A percentile compares a stretch with the other conserved stretches of the same genome.
These are phyloP conservation scores for Pristionchus fissidentatus DNA, from an alignment of 2,888 invertebrate genomes.

Conservation along the genomic window DNA sequence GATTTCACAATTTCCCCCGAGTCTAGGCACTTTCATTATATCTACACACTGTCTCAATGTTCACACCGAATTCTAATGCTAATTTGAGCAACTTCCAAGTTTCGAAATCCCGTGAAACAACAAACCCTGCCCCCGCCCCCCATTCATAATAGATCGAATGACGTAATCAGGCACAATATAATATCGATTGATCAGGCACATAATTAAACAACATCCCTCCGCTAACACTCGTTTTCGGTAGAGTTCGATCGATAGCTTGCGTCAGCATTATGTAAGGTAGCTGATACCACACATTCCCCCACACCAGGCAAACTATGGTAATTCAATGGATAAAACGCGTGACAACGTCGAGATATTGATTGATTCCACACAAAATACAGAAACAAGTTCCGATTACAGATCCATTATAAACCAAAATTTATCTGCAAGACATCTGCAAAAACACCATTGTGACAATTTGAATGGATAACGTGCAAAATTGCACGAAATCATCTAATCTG, in stretches of 20 bases:
- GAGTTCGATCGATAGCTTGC: background rate
- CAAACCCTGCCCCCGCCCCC: background rate
- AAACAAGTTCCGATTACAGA: background rate
- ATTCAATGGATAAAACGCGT: too few species aligned
- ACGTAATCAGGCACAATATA: too few species aligned
- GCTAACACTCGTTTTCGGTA: too few species aligned
- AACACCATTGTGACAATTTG: background rate
- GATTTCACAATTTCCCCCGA: background rate
- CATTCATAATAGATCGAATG: slow-evolving; percentile 22
- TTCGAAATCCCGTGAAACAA: slow-evolving; percentile 16
- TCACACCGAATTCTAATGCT: background rate
- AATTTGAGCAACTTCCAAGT: background rate
- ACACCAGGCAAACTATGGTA: too few species aligned
- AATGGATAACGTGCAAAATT: background rate
- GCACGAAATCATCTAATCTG: background rate
- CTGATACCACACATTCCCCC: too few species aligned
- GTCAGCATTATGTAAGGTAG: background rate
- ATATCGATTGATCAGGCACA: slow-evolving; percentile 30
- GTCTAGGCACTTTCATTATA: background rate
- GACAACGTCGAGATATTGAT: background rate
- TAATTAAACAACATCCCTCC: background rate
- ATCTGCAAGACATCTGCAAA: background rate
- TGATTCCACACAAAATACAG: background rate
- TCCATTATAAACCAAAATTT: background rate
- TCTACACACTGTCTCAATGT: background rate